Evolutionary conservation across 2,888 invertebrate species (phyloP), one percentile per base, ranked within the genome.

Genomic region (Flexamia atlantica): DNA sequence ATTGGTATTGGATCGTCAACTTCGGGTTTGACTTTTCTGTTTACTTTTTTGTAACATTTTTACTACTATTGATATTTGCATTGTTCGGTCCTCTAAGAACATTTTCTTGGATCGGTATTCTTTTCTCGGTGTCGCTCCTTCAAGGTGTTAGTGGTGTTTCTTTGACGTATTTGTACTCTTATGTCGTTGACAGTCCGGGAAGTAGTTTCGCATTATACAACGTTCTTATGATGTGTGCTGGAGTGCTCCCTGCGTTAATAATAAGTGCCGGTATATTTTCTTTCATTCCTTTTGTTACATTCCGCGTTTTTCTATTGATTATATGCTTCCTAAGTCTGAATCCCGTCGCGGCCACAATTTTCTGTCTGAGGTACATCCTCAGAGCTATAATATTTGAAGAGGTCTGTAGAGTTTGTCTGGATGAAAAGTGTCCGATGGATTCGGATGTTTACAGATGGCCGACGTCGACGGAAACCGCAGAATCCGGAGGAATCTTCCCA

Each of bases 1-100:
- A 92, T 25, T 92, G 95, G 40, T 97, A 97, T 91, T 97, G 97
- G 97, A 89, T 93, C 32, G 90, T 92, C 4, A 92, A 92, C 79
- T 92, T 93, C 57, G 0, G 91, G 0, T 92, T 92, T 87, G 95
- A 96, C 89, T 87, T 91, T 5, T 0, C 90, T 0, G 30, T 91
- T 9, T 89, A 85, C 70, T 64, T 28, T 17, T 28, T 17, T 12
- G 12, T 17, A 12, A 17, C 17, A 28, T 14, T 64, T 14, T 28
- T 64, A 12, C 25, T 64, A 14, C 20, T 64, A 20, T 2, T 64
- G 5, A 9, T 64, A 30, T 64, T 64, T 64, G 28, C 64, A 28
- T 14, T 64, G 3, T 64, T 64, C 64, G 64, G 64, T 0, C 28
- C 64, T 17, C 4, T 3, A 14, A 30, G 28, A 28, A 64, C 28